Conservation (phyloP, 2,113 vertebrate species). For the Cebidichthys violaceus region DNA sequence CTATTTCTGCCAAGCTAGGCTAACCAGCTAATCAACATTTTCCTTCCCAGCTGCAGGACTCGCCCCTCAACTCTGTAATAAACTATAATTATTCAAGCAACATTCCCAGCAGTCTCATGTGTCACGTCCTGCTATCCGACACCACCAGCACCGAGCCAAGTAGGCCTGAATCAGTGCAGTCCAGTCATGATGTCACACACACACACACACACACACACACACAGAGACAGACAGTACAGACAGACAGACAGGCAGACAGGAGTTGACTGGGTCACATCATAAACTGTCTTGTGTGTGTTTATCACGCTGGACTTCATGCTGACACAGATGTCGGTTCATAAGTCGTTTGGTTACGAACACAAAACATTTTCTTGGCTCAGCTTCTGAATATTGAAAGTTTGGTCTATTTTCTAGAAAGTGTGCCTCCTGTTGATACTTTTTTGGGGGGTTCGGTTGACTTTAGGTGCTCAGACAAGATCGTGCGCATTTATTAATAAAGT, state of each 20-base stretch:
- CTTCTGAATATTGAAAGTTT: background rate
- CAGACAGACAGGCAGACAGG: background rate
- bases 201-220: background rate
- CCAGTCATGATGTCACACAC: background rate
- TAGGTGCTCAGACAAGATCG: background rate
- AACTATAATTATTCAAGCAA: slow-evolving; percentile 63
- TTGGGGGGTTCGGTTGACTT: background rate
- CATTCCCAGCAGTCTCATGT: slow-evolving; percentile 30
- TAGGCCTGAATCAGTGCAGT: slow-evolving; percentile 5
- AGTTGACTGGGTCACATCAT: background rate
- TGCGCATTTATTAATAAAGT: background rate
- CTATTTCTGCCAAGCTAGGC: too few species aligned
- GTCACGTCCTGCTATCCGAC: slow-evolving; percentile 36
- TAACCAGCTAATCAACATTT: background rate
- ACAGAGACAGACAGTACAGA: too few species aligned
- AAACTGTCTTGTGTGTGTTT: background rate
- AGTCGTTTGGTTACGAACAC: background rate
- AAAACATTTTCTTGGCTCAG: background rate
- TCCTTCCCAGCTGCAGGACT: background rate
- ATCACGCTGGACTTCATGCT: background rate
- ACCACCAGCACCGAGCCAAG: slow-evolving; percentile 10
- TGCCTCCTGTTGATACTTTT: background rate
- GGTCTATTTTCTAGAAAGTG: background rate
- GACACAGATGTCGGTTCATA: background rate
- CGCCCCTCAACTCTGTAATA: slow-evolving; percentile 27